A percentile compares a stretch with the other conserved stretches of the same genome.
Evolutionary conservation across 2,113 vertebrate species (phyloP).

Genomic region (Carassius auratus): DNA sequence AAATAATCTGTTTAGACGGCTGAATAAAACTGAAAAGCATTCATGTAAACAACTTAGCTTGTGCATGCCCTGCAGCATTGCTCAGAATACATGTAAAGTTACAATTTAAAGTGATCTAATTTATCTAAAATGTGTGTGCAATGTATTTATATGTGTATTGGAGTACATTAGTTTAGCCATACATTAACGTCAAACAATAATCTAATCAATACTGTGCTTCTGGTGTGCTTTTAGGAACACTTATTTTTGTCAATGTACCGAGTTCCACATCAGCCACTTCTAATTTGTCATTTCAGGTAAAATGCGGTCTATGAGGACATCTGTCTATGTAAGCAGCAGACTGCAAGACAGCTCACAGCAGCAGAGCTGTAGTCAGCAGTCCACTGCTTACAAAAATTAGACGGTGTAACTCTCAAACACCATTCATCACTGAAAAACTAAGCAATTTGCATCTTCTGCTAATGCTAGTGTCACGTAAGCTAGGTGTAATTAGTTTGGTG

Average conservation of each 20-base stretch:
- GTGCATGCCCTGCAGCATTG: too few relatives aligned
- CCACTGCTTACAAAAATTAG: neutral
- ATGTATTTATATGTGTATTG: too few relatives aligned
- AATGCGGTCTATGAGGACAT: neutral
- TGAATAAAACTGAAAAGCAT: too few relatives aligned
- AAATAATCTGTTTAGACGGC: too few relatives aligned
- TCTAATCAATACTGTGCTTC: neutral
- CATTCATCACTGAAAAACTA: neutral
- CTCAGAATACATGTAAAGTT: too few relatives aligned
- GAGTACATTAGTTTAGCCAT: neutral
- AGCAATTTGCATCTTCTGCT: neutral
- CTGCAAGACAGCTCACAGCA: neutral
- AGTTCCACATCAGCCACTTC: neutral
- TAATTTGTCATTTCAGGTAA: neutral
- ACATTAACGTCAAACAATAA: neutral
- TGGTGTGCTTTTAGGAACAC: neutral
- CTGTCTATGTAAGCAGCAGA: neutral
- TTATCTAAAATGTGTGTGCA: too few relatives aligned
- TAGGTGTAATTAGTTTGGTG: neutral
- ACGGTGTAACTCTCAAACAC: neutral
- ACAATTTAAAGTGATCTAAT: too few relatives aligned
- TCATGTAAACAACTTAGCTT: too few relatives aligned
- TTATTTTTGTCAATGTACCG: neutral
- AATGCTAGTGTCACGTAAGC: neutral
- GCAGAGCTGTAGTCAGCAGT: slow-evolving; percentile 13